A percentile compares a stretch with the other conserved stretches of the same genome.
Conservation (phyloP, 2,113 vertebrate species). For the Hipposideros armiger region DNA sequence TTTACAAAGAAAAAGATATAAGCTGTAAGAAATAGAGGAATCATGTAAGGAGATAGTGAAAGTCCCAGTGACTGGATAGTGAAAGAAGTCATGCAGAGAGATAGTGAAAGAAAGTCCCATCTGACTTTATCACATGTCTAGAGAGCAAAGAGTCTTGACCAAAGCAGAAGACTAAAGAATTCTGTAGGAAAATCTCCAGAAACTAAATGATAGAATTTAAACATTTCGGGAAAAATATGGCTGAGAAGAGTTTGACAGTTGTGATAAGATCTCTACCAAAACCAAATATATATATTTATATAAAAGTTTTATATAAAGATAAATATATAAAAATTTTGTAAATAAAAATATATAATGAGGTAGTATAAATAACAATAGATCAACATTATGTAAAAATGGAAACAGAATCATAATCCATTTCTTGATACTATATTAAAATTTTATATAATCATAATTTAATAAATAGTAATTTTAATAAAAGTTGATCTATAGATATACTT, state of each 20-base stretch:
- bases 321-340: not conserved
- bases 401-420: not conserved
- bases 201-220: not conserved
- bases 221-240: not conserved
- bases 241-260: not conserved
- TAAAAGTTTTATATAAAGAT: not conserved
- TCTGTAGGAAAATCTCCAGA: not conserved
- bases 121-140: not conserved
- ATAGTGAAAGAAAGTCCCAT: not conserved
- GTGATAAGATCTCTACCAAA: not conserved
- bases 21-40: not conserved
- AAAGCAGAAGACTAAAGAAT: not conserved
- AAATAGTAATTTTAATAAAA: slow-evolving; percentile 3
- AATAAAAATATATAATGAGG: not conserved
- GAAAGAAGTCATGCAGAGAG: not conserved
- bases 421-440: not conserved
- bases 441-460: not conserved
- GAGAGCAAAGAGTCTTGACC: not conserved
- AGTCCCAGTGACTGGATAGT: not conserved
- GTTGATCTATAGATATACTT: not conserved
- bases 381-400: not conserved
- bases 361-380: not conserved
- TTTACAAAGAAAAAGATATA: not conserved
- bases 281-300: not conserved
- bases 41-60: not conserved